A percentile compares a stretch with the other conserved stretches of the same genome.
Evolutionary conservation across 2,888 invertebrate genomes (phyloP).

Genomic region (Abrostola tripartita): DNA sequence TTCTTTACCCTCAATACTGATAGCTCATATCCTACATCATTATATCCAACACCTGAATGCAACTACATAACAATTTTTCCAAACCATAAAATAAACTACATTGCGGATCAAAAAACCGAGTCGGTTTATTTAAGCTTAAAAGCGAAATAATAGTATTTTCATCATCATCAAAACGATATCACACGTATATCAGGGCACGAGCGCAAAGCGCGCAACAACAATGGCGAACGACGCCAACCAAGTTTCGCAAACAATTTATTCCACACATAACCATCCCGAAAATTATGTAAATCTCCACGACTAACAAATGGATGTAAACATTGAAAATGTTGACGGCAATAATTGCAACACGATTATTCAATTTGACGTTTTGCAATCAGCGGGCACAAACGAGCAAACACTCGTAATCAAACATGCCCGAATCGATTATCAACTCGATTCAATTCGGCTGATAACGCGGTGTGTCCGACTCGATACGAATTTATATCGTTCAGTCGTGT

Average conservation of each 20-base stretch:
- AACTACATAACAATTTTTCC: too few species aligned
- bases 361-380: conserved; percentile 86
- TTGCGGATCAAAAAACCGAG: conserved; percentile 2
- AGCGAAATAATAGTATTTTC: conserved; percentile 14
- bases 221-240: conserved; percentile 28
- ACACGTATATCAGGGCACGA: conserved; percentile 12
- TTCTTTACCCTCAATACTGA: too few species aligned
- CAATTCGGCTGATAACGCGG: conserved; percentile 59
- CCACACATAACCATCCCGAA: conserved; percentile 49
- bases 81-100: background rate
- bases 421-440: conserved; percentile 83
- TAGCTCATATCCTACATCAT: too few species aligned
- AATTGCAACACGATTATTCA: conserved; percentile 84
- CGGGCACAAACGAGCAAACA: conserved; percentile 85
- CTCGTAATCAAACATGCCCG: conserved; percentile 78
- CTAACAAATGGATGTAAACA: conserved; percentile 74
- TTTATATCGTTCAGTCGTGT: conserved; percentile 56
- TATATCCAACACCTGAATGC: too few species aligned
- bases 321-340: conserved; percentile 73
- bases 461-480: conserved; percentile 59
- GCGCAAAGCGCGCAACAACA: conserved; percentile 34
- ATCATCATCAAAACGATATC: conserved; percentile 35
- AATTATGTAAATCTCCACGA: conserved; percentile 67
- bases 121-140: conserved; percentile 10
- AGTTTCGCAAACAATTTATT: conserved; percentile 53